Evolutionary conservation across 2,888 invertebrate genomes (phyloP).

Genomic region (Phytoseiulus persimilis): DNA sequence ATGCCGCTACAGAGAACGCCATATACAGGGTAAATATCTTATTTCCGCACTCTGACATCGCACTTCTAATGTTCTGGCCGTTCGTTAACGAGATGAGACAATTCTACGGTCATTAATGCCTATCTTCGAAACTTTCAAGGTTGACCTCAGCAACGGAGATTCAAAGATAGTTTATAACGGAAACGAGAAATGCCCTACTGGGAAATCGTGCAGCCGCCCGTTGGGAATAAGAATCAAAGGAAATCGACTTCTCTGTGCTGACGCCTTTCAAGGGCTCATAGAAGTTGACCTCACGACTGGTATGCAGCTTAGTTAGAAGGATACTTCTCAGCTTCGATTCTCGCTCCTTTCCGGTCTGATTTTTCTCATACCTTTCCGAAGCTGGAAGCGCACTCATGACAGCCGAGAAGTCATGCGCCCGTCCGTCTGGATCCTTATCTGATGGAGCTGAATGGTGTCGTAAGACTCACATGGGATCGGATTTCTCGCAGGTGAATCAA

Average conservation of each 20-base stretch:
- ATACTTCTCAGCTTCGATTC: too few species aligned
- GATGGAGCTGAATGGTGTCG: too few species aligned
- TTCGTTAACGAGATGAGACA: too few species aligned
- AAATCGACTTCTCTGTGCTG: conserved; percentile 64
- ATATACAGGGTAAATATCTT: neutral
- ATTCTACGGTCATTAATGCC: too few species aligned
- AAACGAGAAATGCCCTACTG: conserved; percentile 43
- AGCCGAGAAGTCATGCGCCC: too few species aligned
- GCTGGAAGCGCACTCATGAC: too few species aligned
- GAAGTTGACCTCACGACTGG: neutral
- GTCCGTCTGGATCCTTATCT: too few species aligned
- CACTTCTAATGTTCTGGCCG: too few species aligned
- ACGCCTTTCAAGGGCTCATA: conserved; percentile 52
- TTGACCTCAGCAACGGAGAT: conserved; percentile 42
- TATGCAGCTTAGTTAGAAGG: neutral
- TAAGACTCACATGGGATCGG: too few species aligned
- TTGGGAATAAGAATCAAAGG: conserved; percentile 76
- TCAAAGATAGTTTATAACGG: conserved; percentile 44
- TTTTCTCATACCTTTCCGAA: too few species aligned
- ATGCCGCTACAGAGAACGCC: neutral
- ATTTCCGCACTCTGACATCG: too few species aligned
- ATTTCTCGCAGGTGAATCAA: conserved; percentile 45
- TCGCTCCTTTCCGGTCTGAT: too few species aligned
- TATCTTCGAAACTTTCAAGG: neutral
- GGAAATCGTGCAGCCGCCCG: conserved; percentile 68